Evolutionary conservation across 2,888 invertebrate species (phyloP).

Genomic region (Anthrax anthrax): DNA sequence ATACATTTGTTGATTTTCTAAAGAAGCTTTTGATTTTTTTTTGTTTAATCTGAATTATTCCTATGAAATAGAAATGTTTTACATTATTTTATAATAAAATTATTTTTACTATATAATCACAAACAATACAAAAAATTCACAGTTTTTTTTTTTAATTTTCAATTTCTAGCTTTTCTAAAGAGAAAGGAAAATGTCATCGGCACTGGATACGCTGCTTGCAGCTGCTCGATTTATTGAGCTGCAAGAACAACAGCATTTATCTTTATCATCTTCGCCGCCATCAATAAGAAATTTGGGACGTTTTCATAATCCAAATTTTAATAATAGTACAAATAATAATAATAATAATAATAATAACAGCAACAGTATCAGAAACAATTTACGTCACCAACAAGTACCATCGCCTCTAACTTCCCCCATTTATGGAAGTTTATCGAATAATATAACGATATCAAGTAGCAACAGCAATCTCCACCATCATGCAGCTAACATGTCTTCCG

Average conservation of each 20-base stretch:
- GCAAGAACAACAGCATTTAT: constrained; percentile 21
- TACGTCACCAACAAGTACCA: not conserved
- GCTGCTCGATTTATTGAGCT: constrained; percentile 31
- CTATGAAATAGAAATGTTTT: too few species aligned
- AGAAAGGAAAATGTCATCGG: constrained; percentile 20
- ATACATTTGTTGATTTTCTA: too few species aligned
- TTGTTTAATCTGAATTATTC: too few species aligned
- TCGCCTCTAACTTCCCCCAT: constrained; percentile 5
- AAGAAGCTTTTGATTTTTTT: too few species aligned
- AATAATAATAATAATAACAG: not conserved
- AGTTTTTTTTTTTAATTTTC: too few species aligned
- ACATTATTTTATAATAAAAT: too few species aligned
- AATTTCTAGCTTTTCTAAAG: too few species aligned
- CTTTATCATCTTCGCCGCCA: constrained; percentile 11
- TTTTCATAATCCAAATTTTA: constrained; percentile 4
- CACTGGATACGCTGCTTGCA: constrained; percentile 24
- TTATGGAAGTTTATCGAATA: not conserved
- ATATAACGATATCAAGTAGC: not conserved
- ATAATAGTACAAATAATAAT: not conserved
- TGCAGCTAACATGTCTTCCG: too few species aligned
- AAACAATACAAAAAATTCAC: too few species aligned
- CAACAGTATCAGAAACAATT: not conserved
- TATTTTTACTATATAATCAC: too few species aligned
- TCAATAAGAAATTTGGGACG: constrained; percentile 3
- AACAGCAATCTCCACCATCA: constrained; percentile 2